Base-by-base conservation (phyloP, 2,113 vertebrate species). In the Mesoclemmys tuberculata region DNA sequence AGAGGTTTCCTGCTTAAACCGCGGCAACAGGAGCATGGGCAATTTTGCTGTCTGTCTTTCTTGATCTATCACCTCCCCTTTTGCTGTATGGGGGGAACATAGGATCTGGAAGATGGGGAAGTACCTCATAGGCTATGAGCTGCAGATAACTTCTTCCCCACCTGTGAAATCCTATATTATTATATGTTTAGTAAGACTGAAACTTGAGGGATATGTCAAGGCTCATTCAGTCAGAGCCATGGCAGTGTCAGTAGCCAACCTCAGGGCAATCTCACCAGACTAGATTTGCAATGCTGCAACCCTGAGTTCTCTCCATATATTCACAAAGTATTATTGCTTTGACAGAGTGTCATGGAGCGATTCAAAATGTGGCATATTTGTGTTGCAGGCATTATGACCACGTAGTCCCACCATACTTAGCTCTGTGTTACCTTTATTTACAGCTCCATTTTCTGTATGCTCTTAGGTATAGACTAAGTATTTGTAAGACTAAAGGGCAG, bases 171-270 rank as follows among this genome's bases (percentile, higher is more conserved):
- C 51, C 51, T 51, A 51, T 51, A 49, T 95, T n/a, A 68, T 71
- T 85, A 71, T 51, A 49, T 90, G 88, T 86, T 92, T 85, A 2
- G 46, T 41, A 7, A 31, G 49, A 90, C 83, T 95, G 91, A 89
- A 95, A 94, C 87, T 80, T 90, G 84, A 95, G 90, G 93, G 84
- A 49, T 89, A 22, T 94, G 92, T 95, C 92, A 93, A 83, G 89
- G 85, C 95, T 91, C 4, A 2, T 93, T 96, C 68, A 86, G 18
- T 61, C 64, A 56, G 92, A 82, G 83, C 71, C 19, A 2, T 2
- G 56, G 82, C 90, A 71, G 55, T 58, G 91, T 90, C 61, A 91
- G 92, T 75, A 94, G 51, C 92, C 88, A 92, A 79, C 85, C 93
- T 85, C 61, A 74, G 35, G 92, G 96, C 95, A 96, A 1, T 75